Evolutionary conservation across 1,140 invertebrate genomes (phyloP), one percentile per base, ranked within the genome.

Genomic region (Chironomus tepperi): DNA sequence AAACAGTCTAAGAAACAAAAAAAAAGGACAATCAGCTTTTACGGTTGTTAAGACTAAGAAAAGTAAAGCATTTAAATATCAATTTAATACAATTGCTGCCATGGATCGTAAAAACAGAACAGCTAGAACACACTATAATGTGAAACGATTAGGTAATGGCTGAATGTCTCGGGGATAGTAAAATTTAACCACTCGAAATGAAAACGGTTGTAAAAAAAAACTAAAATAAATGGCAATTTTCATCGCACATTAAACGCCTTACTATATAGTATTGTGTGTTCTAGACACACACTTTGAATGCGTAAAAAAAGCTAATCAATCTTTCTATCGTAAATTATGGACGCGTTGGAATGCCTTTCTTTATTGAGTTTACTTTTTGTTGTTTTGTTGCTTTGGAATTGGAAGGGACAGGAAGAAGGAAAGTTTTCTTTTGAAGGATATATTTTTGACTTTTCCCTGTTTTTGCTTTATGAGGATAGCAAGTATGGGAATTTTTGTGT

Each of bases 271-370:
- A 34, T 34, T 34, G 24, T 34, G 24, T 34, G 24, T 34, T 34
- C 24, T 15, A 15, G 7, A 19, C 6, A 70, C 65, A 70, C 16
- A 70, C 65, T 70, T 18, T 16, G 3, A 10, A 16, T 21, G 65
- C 65, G 65, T 70, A 70, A 70, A 70, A n/a, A 57, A 70, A 70
- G 65, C 65, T 70, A 70, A 70, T 70, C 65, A 70, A 70, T 70
- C 65, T 70, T 70, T 18, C 19, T 19, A 70, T 70, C 65, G 65
- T 70, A 70, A 70, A 70, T 70, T 70, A 70, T 70, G 19, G 65
- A 70, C 16, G 65, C 16, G 65, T 21, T 19, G 65, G 16, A 70
- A 19, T 18, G 16, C 47, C 24, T 34, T 34, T 34, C 24, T 34
- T 34, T 34, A 34, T 34, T 34, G 24, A 34, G 24, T 34, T 34